Base-by-base conservation (phyloP, 1,140 invertebrate genomes). In the Nixonia krombeini region DNA sequence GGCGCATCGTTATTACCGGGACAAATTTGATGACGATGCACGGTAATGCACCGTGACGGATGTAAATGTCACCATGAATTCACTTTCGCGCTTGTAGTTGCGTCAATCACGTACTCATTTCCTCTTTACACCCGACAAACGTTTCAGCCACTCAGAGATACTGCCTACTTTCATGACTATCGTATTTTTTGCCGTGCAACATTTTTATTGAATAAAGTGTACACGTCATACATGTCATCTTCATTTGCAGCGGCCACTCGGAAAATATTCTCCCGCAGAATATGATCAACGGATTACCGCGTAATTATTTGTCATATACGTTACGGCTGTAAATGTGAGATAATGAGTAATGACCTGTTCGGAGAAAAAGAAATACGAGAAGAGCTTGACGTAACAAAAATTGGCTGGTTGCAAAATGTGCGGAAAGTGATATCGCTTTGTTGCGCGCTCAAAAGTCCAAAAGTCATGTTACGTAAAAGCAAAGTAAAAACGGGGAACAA, bases 41-140 rank as follows among this genome's bases (percentile, higher is more conserved):
- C 29, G 17, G 47, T 50, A 50, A 50, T 35, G 15, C 29, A 35
- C 45, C 45, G 29, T 37, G 47, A 37, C 47, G 47, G 47, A 37
- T 37, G 29, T 28, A 25, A 50, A 35, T 40, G 33, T 37, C 33
- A 40, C 15, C 33, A 40, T 38, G 47, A 50, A 41, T 41, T 41
- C 38, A 41, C 18, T 41, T 41, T 21, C 38, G 15, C 35, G 35
- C 12, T 37, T 37, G 35, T 12, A 37, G 35, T 37, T 37, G 35
- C 35, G 35, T 37, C 12, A 37, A n/a, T n/a, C n/a, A n/a, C n/a
- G n/a, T n/a, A n/a, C n/a, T n/a, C n/a, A n/a, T n/a, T n/a, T n/a
- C n/a, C n/a, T n/a, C n/a, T 41, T 17, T 41, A 17, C 38, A 17
- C 38, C 16, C 38, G 38, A 41, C 38, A 21, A 17, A 16, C 38